A percentile compares a stretch with the other conserved stretches of the same genome.
These are phyloP conservation scores for Platynereis dumerilii DNA, from an alignment of 2,888 invertebrate genomes.

Conservation along the genomic window DNA sequence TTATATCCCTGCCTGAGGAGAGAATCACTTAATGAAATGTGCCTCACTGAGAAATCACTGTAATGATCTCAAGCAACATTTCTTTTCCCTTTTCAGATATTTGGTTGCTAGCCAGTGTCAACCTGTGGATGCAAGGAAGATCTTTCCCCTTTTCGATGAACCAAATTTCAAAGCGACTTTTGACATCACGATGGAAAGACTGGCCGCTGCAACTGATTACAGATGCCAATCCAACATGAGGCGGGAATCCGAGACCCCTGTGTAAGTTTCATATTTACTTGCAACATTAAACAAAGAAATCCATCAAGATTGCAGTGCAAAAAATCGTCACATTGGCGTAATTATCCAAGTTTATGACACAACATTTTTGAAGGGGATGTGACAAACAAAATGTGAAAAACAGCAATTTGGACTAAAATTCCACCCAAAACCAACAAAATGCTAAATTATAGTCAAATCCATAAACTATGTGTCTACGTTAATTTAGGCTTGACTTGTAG, in stretches of 20 bases:
- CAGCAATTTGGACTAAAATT: no score
- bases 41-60: no score
- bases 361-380: no score
- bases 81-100: conserved; percentile 32
- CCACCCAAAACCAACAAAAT: no score
- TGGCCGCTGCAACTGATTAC: background rate
- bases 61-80: no score
- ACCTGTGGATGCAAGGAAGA: conserved; percentile 34
- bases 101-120: conserved; percentile 36
- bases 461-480: background rate
- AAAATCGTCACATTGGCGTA: no score
- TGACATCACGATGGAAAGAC: conserved; percentile 30
- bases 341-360: no score
- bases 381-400: no score
- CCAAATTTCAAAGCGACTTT: conserved; percentile 37
- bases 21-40: no score
- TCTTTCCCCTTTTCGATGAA: conserved; percentile 39
- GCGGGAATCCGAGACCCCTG: background rate
- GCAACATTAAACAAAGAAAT: background rate
- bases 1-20: no score
- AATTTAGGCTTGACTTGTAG: no score
- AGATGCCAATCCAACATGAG: conserved; percentile 12
- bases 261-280: conserved; percentile 2
- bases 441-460: background rate
- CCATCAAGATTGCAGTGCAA: no score